Base-by-base conservation (phyloP, 2,113 vertebrate genomes). In the Gadus macrocephalus region DNA sequence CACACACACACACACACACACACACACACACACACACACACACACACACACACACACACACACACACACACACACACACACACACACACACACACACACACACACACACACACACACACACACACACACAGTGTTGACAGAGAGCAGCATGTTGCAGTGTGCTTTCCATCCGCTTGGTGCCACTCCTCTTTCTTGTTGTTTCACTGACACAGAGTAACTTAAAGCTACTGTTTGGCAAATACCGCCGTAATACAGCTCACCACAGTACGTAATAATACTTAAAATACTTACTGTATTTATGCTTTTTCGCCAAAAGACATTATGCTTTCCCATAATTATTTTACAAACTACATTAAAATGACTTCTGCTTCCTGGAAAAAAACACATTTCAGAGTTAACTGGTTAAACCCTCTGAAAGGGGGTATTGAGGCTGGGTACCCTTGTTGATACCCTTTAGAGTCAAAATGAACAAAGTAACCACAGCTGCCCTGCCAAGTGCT, bases 201-300 rank as follows among this genome's bases (percentile, higher is more conserved):
- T 66, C 31, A 56, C 5, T 14, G 28, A 69, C 64, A 77, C n/a
- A 62, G 60, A 20, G 60, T n/a, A n/a, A n/a, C 74, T 71, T 82
- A 62, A 85, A 75, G 67, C 62, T 14, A 49, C 42, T 49, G 42
- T 75, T 77, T 69, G 69, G 64, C 9, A 55, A 70, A 72, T 53
- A 59, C 5, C 12, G 12, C 42, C 42, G 8, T 49, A 49, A 49
- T 49, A 49, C 42, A 49, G 42, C 42, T 49, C 12, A 14, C 42
- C 9, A 49, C 42, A 49, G 42, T 9, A 49, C 42, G 6, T 14
- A n/a, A n/a, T n/a, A n/a, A n/a, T n/a, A n/a, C 42, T 49, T 49
- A 49, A 49, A 49, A 49, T 49, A 49, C 42, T 49, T 49, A 49
- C 42, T 49, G 42, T 49, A 49, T 49, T 49, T 49, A 49, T 49